Percentiles rank a stretch among this genome's conserved stretches.
These are phyloP conservation scores for Hemithea aestivaria DNA, from an alignment of 2,888 invertebrate species.

Conservation along the genomic window DNA sequence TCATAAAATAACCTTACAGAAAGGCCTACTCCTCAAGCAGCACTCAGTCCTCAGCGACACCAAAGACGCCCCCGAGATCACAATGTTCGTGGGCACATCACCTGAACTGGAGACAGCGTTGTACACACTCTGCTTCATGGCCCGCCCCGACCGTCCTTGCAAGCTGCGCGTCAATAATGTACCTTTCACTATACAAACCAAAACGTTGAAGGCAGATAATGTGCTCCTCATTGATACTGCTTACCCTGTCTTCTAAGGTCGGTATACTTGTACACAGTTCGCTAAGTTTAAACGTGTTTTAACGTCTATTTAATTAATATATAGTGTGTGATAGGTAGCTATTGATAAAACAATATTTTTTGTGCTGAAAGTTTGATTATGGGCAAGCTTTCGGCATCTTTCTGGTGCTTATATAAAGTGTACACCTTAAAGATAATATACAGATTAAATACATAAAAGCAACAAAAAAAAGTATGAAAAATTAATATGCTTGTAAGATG, in stretches of 20 bases:
- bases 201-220: conserved; percentile 60
- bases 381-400: too few relatives aligned
- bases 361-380: too few relatives aligned
- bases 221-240: conserved; percentile 63
- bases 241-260: conserved; percentile 48
- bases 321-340: too few relatives aligned
- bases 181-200: conserved; percentile 65
- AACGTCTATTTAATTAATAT: too few relatives aligned
- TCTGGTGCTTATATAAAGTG: too few relatives aligned
- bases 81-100: conserved; percentile 91
- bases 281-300: too few relatives aligned
- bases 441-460: too few relatives aligned
- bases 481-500: too few relatives aligned
- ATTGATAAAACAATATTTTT: too few relatives aligned
- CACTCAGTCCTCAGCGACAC: conserved; percentile 85
- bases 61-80: conserved; percentile 87
- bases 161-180: conserved; percentile 77
- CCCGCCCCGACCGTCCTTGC: conserved; percentile 87
- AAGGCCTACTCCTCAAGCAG: conserved; percentile 86
- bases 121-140: conserved; percentile 92
- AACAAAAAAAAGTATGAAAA: too few relatives aligned
- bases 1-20: conserved; percentile 76
- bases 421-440: neutral
- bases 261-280: neutral
- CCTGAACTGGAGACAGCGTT: conserved; percentile 94